Evolutionary conservation across 2,797 vertebrate genomes (phyloP).

Genomic region (Alosa sapidissima): DNA sequence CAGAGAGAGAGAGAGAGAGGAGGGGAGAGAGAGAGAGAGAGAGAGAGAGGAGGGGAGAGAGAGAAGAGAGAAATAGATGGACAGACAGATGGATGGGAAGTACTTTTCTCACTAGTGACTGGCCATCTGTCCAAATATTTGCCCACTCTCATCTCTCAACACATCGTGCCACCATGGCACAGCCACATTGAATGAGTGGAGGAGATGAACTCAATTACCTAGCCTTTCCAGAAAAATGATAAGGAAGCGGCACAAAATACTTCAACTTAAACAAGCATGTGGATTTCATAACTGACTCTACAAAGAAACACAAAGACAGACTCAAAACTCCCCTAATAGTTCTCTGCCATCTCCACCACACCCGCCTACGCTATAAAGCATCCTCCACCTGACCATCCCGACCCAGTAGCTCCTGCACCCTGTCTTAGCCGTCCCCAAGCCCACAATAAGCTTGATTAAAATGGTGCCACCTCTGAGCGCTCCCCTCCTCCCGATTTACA

Average conservation of each 20-base stretch:
- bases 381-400: background rate
- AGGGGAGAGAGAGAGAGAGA: background rate
- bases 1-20: background rate
- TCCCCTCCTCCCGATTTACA: background rate
- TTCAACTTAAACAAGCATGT: background rate
- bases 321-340: background rate
- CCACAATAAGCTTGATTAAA: background rate
- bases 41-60: background rate
- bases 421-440: background rate
- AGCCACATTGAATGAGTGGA: background rate
- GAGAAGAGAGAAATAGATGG: background rate
- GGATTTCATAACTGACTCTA: background rate
- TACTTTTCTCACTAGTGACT: background rate
- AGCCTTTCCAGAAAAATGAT: background rate
- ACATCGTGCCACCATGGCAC: background rate
- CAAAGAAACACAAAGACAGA: background rate
- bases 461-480: background rate
- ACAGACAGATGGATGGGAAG: background rate
- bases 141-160: background rate
- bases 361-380: background rate
- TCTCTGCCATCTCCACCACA: background rate
- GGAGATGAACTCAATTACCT: background rate
- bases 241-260: background rate
- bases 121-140: conserved; percentile 7
- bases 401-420: background rate